Evolutionary conservation across 2,113 vertebrate genomes (phyloP), one percentile per base, ranked within the genome.

Genomic region (Neolamprologus variostigma): DNA sequence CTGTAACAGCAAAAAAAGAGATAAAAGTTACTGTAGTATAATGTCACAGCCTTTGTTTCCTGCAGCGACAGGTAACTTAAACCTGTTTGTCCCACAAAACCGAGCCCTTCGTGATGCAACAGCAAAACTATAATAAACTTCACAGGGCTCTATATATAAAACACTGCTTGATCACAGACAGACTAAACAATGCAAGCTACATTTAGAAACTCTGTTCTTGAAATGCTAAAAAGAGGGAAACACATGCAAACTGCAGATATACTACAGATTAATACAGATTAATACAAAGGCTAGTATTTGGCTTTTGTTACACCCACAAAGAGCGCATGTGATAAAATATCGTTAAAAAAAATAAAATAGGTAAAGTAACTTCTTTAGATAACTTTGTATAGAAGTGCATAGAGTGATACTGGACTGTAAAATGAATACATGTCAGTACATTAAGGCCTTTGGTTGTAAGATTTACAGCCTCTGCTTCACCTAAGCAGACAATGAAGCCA

Each of bases 361-460:
- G 66, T 23, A 42, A 42, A 42, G 59, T 80, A 76, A 63, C 8
- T 17, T 3, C 1, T 73, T 73, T 5, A n/a, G 6, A 40, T 42
- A 13, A 51, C 4, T 84, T 73, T 11, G n/a, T 55, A 33, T 23
- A 6, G 14, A 51, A 81, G 54, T 90, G 93, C 93, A 92, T 93
- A 93, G 89, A 90, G 83, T 57, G 11, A 53, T 11, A 57, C 28
- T 19, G 28, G 45, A 50, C 26, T 51, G 73, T 53, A 28, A 33
- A 31, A 81, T 80, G 17, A 79, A 59, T 9, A 7, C 2, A 71
- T 86, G 53, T 85, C 85, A 88, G 90, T 84, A 33, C 37, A 28
- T 94, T 95, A 95, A 95, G 93, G 95, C 94, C 66, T 94, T 68
- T 54, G 89, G 89, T 76, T 61, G 57, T 31, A 51, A 13, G 26